Evolutionary conservation across 1,140 invertebrate genomes (phyloP), one percentile per base, ranked within the genome.

Genomic region (Zaprionus lachaisei): DNA sequence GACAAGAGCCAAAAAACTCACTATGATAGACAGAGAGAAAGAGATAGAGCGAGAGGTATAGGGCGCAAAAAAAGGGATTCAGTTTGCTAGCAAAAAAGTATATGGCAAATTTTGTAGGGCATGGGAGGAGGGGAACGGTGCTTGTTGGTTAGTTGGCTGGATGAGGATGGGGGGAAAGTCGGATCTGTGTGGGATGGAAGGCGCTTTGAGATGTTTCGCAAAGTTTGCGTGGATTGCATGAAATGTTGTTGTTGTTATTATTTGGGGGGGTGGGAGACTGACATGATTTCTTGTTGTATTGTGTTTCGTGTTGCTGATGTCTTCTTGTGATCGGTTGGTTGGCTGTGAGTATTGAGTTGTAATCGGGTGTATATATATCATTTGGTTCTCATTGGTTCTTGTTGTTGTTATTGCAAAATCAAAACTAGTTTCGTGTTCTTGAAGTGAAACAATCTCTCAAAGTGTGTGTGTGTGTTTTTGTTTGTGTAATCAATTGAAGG

Each of bases 221-320:
- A 67, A 58, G 31, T 41, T 67, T 64, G 47, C 20, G 69, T 77
- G 83, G 80, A 87, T 83, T 77, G 77, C 77, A 83, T 85, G 77
- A 79, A 86, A 77, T 44, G 5, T n/a, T 44, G 15, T 77, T 77
- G 41, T 9, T 47, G 41, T 17, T 22, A 20, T 20, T 20, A 20
- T 20, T 20, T 44, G n/a, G 41, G 6, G n/a, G 15, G 2, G 41
- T 12, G 37, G 4, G 14, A 38, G 37, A 38, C 37, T 38, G 37
- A 47, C n/a, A 47, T 47, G 41, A 47, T 47, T 47, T 17, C 41
- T 83, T 81, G 62, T 63, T 49, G 28, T 54, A 64, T 65, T 66
- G 63, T 51, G 54, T 68, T 54, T 72, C 38, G 34, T 63, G 49
- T 77, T 47, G 15, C 60, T 54, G 60, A 63, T 65, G 49, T 81